A percentile compares a stretch with the other conserved stretches of the same genome.
Conservation (phyloP, 2,113 vertebrate genomes). For the Alaudala cheleensis region DNA sequence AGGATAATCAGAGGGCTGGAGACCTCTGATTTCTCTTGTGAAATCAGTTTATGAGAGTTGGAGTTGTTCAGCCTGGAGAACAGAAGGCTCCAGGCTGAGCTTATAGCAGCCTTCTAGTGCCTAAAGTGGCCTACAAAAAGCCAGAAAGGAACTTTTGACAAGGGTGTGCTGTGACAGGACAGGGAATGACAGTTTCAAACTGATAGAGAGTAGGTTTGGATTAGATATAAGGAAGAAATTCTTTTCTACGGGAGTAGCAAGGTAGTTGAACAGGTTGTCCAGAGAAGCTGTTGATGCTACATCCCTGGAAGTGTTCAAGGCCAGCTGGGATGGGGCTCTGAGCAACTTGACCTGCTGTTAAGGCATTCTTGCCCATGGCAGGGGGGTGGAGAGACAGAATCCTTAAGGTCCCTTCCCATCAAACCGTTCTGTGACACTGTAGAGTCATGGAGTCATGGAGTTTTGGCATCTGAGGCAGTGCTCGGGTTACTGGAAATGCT, state of each 20-base stretch:
- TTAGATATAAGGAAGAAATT: not conserved
- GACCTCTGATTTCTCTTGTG: not conserved
- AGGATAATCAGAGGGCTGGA: not conserved
- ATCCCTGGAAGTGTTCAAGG: not conserved
- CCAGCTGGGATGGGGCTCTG: not conserved
- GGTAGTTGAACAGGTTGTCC: not conserved
- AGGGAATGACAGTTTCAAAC: not conserved
- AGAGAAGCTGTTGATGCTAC: not conserved
- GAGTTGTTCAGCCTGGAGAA: not conserved
- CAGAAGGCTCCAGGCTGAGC: not conserved
- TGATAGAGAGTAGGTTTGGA: not conserved
- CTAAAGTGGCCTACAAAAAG: not conserved
- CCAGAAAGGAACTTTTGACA: not conserved
- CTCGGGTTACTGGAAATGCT: not conserved
- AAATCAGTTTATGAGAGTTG: not conserved
- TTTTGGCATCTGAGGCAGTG: not conserved
- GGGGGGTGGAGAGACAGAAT: rapidly evolving
- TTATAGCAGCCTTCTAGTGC: not conserved
- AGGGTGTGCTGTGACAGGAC: not conserved
- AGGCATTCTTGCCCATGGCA: not conserved
- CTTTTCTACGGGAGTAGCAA: not conserved
- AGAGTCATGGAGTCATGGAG: not conserved
- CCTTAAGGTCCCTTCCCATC: not conserved
- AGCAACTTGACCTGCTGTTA: not conserved
- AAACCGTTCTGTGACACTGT: rapidly evolving